Conservation (phyloP, 2,888 invertebrate species). For the Micoletzkya japonica region DNA sequence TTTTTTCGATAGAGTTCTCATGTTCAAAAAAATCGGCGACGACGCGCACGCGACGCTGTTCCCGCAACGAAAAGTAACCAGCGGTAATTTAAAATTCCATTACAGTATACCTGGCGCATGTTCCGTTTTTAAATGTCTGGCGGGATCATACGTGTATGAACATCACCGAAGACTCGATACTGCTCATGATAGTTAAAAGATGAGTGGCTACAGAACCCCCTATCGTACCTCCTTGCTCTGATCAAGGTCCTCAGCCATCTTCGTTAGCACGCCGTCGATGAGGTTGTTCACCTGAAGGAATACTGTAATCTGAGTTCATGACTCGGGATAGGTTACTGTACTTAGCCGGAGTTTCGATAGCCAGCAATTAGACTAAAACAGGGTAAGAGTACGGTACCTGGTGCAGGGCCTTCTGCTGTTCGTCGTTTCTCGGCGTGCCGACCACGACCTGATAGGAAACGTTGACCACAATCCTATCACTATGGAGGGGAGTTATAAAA, state of each 20-base stretch:
- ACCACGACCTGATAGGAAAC: slow-evolving; percentile 39
- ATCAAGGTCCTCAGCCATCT: slow-evolving; percentile 50
- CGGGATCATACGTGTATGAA: too few relatives aligned
- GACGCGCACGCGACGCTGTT: too few relatives aligned
- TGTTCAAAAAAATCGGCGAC: too few relatives aligned
- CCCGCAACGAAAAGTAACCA: too few relatives aligned
- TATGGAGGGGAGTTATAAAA: neutral
- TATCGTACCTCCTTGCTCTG: slow-evolving; percentile 43
- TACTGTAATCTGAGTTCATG: neutral
- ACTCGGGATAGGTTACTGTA: neutral
- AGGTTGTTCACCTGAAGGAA: slow-evolving; percentile 29
- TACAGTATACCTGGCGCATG: too few relatives aligned
- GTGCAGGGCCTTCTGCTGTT: slow-evolving; percentile 63
- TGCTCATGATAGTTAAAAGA: too few relatives aligned
- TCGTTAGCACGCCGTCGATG: slow-evolving; percentile 60
- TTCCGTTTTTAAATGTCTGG: too few relatives aligned
- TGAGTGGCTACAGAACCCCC: too few relatives aligned
- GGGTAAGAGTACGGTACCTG: slow-evolving; percentile 42
- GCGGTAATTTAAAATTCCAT: too few relatives aligned
- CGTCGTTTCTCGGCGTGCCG: slow-evolving; percentile 64
- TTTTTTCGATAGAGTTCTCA: too few relatives aligned
- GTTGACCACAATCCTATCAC: neutral
- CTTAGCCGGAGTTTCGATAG: neutral
- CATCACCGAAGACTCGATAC: too few relatives aligned
- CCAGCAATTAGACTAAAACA: neutral